A percentile compares a stretch with the other conserved stretches of the same genome.
Evolutionary conservation across 1,140 invertebrate species (phyloP).

Genomic region (Drosophila nikananu): DNA sequence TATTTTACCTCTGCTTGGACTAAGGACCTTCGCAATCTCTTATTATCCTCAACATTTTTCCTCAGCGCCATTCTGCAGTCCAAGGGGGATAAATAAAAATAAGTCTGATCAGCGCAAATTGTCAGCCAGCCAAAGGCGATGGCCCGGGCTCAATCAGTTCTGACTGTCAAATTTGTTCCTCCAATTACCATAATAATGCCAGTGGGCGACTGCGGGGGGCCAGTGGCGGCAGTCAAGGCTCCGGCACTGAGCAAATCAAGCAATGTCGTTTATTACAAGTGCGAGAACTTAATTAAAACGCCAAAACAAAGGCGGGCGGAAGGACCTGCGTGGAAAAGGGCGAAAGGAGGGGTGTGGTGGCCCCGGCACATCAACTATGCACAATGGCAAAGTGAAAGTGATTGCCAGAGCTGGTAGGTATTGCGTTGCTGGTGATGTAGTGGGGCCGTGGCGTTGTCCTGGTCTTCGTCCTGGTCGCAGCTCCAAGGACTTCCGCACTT

Average conservation of each 20-base stretch:
- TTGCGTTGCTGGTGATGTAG: conserved; percentile 11
- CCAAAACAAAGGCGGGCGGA: conserved; percentile 68
- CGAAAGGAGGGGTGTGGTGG: background rate
- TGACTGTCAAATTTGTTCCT: conserved; percentile 70
- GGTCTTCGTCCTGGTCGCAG: conserved; percentile 19
- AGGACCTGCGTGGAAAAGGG: background rate
- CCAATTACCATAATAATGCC: conserved; percentile 78
- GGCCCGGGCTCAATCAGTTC: conserved; percentile 55
- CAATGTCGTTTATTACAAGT: conserved; percentile 80
- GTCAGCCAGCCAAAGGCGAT: conserved; percentile 46
- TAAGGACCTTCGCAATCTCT: background rate
- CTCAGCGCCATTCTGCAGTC: background rate
- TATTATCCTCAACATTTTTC: conserved; percentile 3
- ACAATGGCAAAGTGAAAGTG: conserved; percentile 76
- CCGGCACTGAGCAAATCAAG: conserved; percentile 70
- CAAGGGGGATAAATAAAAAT: conserved; percentile 38
- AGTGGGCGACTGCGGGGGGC: background rate
- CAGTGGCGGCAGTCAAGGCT: conserved; percentile 12
- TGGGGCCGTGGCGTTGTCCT: conserved; percentile 27
- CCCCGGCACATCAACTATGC: conserved; percentile 66
- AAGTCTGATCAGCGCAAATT: conserved; percentile 56
- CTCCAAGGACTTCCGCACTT: conserved; percentile 64
- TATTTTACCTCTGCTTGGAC: background rate
- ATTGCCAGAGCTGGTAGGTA: conserved; percentile 39
- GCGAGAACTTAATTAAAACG: conserved; percentile 82